Conservation (phyloP, 2,888 invertebrate species). For the Rhamnusium bicolor region DNA sequence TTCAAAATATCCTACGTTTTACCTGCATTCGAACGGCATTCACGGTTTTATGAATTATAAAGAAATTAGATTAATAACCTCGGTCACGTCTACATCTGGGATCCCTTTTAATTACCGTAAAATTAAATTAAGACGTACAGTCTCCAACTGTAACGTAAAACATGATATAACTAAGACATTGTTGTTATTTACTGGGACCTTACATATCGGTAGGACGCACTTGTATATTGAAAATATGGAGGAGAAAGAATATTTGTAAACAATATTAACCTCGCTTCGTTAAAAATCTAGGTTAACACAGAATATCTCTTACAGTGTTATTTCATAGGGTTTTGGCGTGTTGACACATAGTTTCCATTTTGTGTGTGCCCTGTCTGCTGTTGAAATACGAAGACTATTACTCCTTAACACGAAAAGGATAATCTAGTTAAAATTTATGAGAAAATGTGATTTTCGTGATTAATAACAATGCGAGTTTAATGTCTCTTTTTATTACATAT, state of each 20-base stretch:
- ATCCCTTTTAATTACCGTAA: neutral
- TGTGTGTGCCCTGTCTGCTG: neutral
- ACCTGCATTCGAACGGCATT: neutral
- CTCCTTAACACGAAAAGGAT: neutral
- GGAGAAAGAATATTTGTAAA: conserved; percentile 13
- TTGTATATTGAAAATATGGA: neutral
- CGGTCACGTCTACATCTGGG: neutral
- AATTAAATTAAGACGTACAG: neutral
- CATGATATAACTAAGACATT: neutral
- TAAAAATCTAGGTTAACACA: conserved; percentile 8
- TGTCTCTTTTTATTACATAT: too few species aligned
- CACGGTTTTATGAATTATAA: neutral
- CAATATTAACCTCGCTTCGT: conserved; percentile 7
- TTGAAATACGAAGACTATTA: neutral
- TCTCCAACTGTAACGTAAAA: neutral
- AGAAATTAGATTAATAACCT: neutral
- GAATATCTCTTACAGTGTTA: neutral
- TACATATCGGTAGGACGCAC: neutral
- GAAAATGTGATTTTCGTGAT: too few species aligned
- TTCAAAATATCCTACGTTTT: conserved; percentile 9
- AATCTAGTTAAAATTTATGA: neutral
- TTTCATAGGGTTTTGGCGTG: neutral
- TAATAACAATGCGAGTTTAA: too few species aligned
- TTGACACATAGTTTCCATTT: neutral
- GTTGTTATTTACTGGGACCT: neutral